phyloP scores from a whole-genome alignment of 2,888 invertebrate species.

The Spisula subtruncata region DNA sequence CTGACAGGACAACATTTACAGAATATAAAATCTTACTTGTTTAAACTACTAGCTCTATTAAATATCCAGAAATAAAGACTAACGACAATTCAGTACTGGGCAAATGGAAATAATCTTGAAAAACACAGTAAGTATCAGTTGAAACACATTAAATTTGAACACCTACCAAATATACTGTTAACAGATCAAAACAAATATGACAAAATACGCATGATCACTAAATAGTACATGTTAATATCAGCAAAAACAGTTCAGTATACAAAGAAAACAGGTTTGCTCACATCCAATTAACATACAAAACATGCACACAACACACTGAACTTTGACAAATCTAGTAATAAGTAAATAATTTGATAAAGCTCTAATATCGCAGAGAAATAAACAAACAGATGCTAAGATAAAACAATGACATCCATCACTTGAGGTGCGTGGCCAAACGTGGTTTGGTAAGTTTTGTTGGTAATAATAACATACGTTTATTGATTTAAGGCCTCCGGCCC shows the following conservation, averaged over 20 bases:
- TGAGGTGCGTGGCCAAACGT: too few relatives aligned
- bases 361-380: constrained; percentile 33
- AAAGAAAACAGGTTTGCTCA: too few relatives aligned
- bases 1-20: too few relatives aligned
- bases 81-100: too few relatives aligned
- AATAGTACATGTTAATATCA: background rate
- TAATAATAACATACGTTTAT: too few relatives aligned
- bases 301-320: background rate
- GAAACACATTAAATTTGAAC: constrained; percentile 7
- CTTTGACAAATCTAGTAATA: background rate
- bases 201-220: background rate
- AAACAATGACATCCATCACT: background rate
- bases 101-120: too few relatives aligned
- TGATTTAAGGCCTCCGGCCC: too few relatives aligned
- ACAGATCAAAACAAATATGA: background rate
- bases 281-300: too few relatives aligned
- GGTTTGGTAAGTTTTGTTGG: too few relatives aligned
- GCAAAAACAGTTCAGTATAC: background rate
- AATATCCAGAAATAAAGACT: too few relatives aligned
- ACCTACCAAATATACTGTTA: background rate
- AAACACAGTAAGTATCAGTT: background rate
- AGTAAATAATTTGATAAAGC: constrained; percentile 29
- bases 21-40: too few relatives aligned
- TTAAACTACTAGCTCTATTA: too few relatives aligned
- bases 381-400: background rate